phyloP scores from a whole-genome alignment of 2,888 invertebrate genomes.

The Lacanobia oleracea region DNA sequence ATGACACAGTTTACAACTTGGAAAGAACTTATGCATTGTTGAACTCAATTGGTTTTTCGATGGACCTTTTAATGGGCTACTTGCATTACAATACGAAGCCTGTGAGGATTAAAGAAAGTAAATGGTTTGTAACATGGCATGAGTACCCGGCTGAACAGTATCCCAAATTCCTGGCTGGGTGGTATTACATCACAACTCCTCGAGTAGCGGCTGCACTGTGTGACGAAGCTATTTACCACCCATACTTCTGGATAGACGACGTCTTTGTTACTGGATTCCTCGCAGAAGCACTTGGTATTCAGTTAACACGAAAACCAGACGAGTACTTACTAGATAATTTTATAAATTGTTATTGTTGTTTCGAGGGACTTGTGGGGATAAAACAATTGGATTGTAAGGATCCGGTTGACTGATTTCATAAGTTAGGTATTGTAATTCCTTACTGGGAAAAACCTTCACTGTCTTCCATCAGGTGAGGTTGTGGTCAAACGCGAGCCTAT shows the following conservation, averaged over 20 bases:
- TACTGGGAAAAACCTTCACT: conserved; percentile 78
- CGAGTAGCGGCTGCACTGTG: conserved; percentile 91
- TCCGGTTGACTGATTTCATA: conserved; percentile 90
- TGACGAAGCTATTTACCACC: conserved; percentile 87
- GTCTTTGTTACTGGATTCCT: conserved; percentile 96
- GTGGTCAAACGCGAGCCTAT: too few relatives aligned
- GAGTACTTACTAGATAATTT: conserved; percentile 92
- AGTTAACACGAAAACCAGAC: conserved; percentile 89
- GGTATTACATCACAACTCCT: conserved; percentile 95
- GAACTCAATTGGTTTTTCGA: conserved; percentile 61
- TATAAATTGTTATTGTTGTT: conserved; percentile 94
- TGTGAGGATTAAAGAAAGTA: conserved; percentile 92
- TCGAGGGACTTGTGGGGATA: conserved; percentile 95
- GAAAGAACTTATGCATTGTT: conserved; percentile 83
- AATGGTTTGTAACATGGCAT: conserved; percentile 94
- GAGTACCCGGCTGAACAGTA: conserved; percentile 92
- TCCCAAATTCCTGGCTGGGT: conserved; percentile 95
- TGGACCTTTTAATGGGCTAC: conserved; percentile 91
- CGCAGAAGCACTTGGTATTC: conserved; percentile 90
- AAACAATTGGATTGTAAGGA: conserved; percentile 91
- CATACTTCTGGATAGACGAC: conserved; percentile 98
- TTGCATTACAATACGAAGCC: conserved; percentile 92
- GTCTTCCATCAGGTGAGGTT: conserved; percentile 67
- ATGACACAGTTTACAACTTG: conserved; percentile 92
- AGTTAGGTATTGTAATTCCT: conserved; percentile 89